A percentile compares a stretch with the other conserved stretches of the same genome.
Conservation (phyloP, 2,888 invertebrate genomes). For the Cerastis rubricosa region DNA sequence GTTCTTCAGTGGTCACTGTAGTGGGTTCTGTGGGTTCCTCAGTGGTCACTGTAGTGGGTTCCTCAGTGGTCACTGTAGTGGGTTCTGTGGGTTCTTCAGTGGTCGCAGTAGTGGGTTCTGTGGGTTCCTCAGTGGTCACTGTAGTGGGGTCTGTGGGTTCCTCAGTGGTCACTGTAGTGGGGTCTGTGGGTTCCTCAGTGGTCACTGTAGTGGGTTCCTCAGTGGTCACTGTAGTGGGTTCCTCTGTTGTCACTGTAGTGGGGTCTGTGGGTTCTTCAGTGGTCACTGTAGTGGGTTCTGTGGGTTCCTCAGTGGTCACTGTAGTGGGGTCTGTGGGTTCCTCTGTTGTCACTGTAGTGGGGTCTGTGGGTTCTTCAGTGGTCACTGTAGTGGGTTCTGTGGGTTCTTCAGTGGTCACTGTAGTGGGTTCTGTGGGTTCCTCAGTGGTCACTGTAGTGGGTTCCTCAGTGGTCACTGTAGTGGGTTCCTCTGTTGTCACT, state of each 20-base stretch:
- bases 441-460: conserved; percentile 4
- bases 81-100: background rate
- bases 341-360: background rate
- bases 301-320: background rate
- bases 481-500: conserved; percentile 4
- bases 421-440: background rate
- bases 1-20: background rate
- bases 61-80: background rate
- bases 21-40: background rate
- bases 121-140: background rate
- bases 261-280: conserved; percentile 15
- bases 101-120: background rate
- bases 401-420: background rate
- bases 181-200: background rate
- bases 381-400: background rate
- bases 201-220: background rate
- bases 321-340: background rate
- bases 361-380: background rate
- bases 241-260: background rate
- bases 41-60: background rate
- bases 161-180: background rate
- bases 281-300: conserved; percentile 13
- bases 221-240: background rate
- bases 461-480: background rate
- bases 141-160: background rate